Base-by-base conservation (phyloP, 2,113 vertebrate species). In the Terrapene triunguis region DNA sequence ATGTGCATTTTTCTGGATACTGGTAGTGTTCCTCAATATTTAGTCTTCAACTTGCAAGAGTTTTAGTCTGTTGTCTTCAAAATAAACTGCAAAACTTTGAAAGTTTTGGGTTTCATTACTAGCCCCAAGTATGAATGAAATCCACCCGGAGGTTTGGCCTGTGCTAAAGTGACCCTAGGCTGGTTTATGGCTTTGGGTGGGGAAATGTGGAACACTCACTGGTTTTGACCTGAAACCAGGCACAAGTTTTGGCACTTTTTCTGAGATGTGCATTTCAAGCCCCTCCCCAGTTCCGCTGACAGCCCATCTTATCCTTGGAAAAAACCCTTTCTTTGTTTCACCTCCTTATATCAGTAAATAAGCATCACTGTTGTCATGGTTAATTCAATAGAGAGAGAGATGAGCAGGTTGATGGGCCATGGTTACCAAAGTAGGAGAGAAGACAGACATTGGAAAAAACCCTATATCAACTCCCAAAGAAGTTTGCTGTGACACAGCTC, bases 181-280 rank as follows among this genome's bases (percentile, higher is more conserved):
- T 42, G 53, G 38, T 54, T 93, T 78, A 86, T 62, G 92, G 88
- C 51, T 95, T 93, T 84, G 80, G 29, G 47, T 32, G 87, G 89
- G 38, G 2, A 38, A 29, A 13, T 2, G 1, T 19, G 14, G 80
- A 93, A 95, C 72, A 24, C 50, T 90, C 51, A 44, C 44, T 54
- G 65, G 50, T 74, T 91, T 65, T 47, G 74, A 5, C 1, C 44
- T 88, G 85, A 57, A 95, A 89, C 82, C 0, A 10, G 88, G 62
- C 29, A 85, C 85, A 89, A 57, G 25, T 80, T 80, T 38, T 72
- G n/a, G 9, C 21, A 38, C 65, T 72, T 38, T 22, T 38, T 72
- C 65, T 72, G 19, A 38, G 35, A 22, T 5, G n/a, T 24, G 59
- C 17, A 81, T 87, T 87, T 87, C 81, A 44, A 48, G 51, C 44